These are phyloP conservation scores for Drosophila orosa DNA, from an alignment of 1,140 invertebrate genomes.

Conservation along the genomic window DNA sequence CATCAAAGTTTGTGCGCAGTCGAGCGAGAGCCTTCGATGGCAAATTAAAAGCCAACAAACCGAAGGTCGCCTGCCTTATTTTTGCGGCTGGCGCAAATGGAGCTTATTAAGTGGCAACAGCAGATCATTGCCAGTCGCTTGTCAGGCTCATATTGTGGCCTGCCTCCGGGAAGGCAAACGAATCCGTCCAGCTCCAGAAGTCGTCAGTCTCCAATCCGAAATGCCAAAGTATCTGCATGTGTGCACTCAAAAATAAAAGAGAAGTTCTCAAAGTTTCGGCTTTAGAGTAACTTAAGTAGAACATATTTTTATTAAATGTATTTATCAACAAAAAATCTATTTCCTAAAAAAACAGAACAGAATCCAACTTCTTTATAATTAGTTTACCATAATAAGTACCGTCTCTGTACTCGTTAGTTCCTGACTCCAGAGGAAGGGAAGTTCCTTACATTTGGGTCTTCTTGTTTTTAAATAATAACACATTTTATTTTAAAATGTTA, in stretches of 20 bases:
- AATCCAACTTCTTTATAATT: too few relatives aligned
- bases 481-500: too few relatives aligned
- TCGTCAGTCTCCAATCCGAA: not conserved
- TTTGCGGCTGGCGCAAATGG: constrained; percentile 43
- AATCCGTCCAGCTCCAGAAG: not conserved
- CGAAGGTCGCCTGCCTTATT: constrained; percentile 29
- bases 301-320: not conserved
- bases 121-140: constrained; percentile 44
- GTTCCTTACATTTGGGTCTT: too few relatives aligned
- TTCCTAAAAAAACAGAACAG: too few relatives aligned
- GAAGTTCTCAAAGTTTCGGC: not conserved
- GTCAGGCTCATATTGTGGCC: constrained; percentile 18
- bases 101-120: constrained; percentile 50
- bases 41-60: constrained; percentile 52
- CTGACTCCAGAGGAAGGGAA: too few relatives aligned
- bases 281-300: not conserved
- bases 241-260: constrained; percentile 1
- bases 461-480: too few relatives aligned
- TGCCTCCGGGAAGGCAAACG: not conserved
- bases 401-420: too few relatives aligned
- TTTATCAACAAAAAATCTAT: not conserved
- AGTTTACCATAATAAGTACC: too few relatives aligned
- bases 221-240: constrained; percentile 3
- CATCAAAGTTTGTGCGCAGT: constrained; percentile 36
- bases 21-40: constrained; percentile 41